Base-by-base conservation (phyloP, 2,888 invertebrate species). In the Heliconius ethilla region DNA sequence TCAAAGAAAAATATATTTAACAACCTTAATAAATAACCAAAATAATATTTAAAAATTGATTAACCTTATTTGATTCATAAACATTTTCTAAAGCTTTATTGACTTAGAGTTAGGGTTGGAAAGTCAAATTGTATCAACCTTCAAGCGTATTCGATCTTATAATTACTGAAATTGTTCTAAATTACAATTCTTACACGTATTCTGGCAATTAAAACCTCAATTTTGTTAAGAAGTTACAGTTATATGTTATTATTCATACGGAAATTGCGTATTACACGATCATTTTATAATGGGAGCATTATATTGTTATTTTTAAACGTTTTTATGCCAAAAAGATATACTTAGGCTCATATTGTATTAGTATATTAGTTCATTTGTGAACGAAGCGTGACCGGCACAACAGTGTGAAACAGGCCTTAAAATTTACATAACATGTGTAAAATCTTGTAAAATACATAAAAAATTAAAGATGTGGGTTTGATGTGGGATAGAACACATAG, bases 141-240 rank as follows among this genome's bases (percentile, higher is more conserved):
- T 27, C 22, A 62, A 59, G 33, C 70, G 1, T 73, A 37, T 73
- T 73, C 18, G 62, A 62, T 40, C 74, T 45, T 63, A 63, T 74
- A 74, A 74, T 74, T 74, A 74, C 40, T 27, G 22, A 63, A 74
- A 74, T 45, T 40, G 45, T 74, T 63, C 45, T 27, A 40, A 63
- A 45, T 74, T 63, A 74, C 40, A 29, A 15, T 27, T 29, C 25
- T 69, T 1, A 69, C 25, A 25, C 40, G 7, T 69, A 25, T 45
- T 11, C 40, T 25, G 25, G 69, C 15, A 45, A 69, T 69, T 69
- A 69, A 67, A 70, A 51, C 22, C 55, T 29, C 70, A 55, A 55
- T 40, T 40, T 69, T 22, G n/a, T 51, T 70, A 33, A 33, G 13
- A 70, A 70, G 7, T 15, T 40, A 40, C 7, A 33, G 27, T 70